Conservation (phyloP, 2,888 invertebrate genomes). For the Coleophora flavipennella region DNA sequence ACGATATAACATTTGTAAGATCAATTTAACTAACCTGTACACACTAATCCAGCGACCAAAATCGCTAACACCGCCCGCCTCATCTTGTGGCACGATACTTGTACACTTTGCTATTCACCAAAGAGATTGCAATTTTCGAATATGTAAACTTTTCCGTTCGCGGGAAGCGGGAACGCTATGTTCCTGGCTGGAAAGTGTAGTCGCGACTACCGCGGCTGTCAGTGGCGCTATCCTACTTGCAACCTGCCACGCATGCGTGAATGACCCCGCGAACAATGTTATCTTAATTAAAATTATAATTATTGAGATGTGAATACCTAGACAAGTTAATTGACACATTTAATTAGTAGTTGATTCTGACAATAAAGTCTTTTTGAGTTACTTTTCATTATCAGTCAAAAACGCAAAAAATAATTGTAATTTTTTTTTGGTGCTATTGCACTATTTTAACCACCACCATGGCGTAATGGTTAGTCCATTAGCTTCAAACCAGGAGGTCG, state of each 20-base stretch:
- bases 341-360: too few species aligned
- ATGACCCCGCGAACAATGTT: slow-evolving; percentile 17
- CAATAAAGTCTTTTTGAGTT: too few species aligned
- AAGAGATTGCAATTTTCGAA: too few species aligned
- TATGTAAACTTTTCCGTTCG: slow-evolving; percentile 13
- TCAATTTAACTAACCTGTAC: slow-evolving; percentile 45
- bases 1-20: too few species aligned
- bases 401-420: too few species aligned
- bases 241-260: slow-evolving; percentile 53
- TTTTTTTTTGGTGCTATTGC: too few species aligned
- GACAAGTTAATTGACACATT: too few species aligned
- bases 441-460: too few species aligned
- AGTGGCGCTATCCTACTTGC: slow-evolving; percentile 25
- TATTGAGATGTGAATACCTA: slow-evolving; percentile 5
- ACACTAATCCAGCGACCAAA: slow-evolving; percentile 31
- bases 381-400: too few species aligned
- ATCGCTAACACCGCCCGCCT: slow-evolving; percentile 38
- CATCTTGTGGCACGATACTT: slow-evolving; percentile 41
- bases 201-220: slow-evolving; percentile 32
- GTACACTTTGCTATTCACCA: slow-evolving; percentile 25
- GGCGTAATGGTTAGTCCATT: too few species aligned
- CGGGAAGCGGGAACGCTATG: slow-evolving; percentile 29
- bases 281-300: slow-evolving; percentile 19
- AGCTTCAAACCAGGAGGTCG: too few species aligned
- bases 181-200: slow-evolving; percentile 19